These are phyloP conservation scores for Zootermopsis nevadensis DNA, from an alignment of 2,888 invertebrate genomes.

Conservation along the genomic window DNA sequence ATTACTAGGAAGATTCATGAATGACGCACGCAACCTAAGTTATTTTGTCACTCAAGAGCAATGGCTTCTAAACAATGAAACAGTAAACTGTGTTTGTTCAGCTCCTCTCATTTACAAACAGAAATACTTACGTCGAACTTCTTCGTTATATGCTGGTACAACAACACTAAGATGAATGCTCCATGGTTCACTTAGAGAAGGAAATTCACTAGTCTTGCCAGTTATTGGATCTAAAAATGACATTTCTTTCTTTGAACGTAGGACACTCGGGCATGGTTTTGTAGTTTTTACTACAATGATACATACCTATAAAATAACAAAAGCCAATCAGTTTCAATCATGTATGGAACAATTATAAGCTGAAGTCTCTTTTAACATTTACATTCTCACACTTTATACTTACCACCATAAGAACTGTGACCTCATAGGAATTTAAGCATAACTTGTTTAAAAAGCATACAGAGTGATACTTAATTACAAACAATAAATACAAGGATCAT, in stretches of 20 bases:
- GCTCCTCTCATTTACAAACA: slow-evolving; percentile 42
- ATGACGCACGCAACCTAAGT: no score
- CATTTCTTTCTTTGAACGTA: slow-evolving; percentile 80
- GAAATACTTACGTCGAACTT: slow-evolving; percentile 79
- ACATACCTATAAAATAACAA: slow-evolving; percentile 68
- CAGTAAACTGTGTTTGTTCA: no score
- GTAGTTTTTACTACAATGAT: slow-evolving; percentile 71
- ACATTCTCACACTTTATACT: neutral
- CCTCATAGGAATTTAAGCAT: neutral
- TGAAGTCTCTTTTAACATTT: neutral
- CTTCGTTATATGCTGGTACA: slow-evolving; percentile 97
- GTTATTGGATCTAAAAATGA: slow-evolving; percentile 75
- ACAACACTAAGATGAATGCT: slow-evolving; percentile 87
- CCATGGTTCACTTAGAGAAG: slow-evolving; percentile 77
- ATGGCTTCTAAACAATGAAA: no score
- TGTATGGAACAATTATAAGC: neutral
- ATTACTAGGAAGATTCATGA: no score
- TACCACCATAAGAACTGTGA: neutral
- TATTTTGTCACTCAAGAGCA: no score
- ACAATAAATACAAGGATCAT: no score
- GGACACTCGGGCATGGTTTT: slow-evolving; percentile 74
- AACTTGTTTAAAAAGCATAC: no score
- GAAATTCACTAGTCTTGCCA: slow-evolving; percentile 71
- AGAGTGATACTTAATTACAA: no score
- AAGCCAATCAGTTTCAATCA: neutral